Base-by-base conservation (phyloP, 2,797 vertebrate genomes). In the Pseudopleuronectes americanus region DNA sequence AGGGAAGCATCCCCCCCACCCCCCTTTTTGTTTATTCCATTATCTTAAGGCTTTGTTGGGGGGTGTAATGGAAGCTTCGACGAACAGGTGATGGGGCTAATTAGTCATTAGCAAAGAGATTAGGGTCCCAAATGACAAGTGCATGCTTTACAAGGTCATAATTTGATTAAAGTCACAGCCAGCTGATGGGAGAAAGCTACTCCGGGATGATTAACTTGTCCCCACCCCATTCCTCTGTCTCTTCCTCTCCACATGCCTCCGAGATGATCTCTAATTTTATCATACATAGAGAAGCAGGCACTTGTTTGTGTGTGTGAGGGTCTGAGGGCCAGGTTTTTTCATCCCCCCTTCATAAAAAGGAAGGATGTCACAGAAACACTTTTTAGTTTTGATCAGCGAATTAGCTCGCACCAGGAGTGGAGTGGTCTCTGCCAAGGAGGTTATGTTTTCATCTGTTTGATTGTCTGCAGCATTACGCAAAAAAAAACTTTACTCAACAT, bases 111-210 rank as follows among this genome's bases (percentile, higher is more conserved):
- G 91, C 72, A 36, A 89, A 83, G 90, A 94, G 87, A 94, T 91
- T 92, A 87, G 82, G 88, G 89, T 94, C 94, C 92, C 94, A 89
- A 90, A 91, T 94, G 93, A 94, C 92, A 94, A 91, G 90, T 91
- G 92, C 90, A 90, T 91, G 89, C 89, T 93, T 94, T 93, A 94
- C 94, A 94, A 94, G 94, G 94, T 94, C 93, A 95, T 93, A 90
- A 95, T 94, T 94, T 95, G 91, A 95, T 95, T 95, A 94, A 94
- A 95, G 91, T 92, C 88, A 61, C 89, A 88, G 85, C 83, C 76
- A 91, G 87, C 92, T 90, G 92, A 93, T 90, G 90, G 91, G 77
- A 92, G 89, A 94, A 94, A 90, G 92, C 91, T 87, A 87, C 84
- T 88, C 78, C 80, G 75, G 90, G 77, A 92, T 93, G 91, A 94